These are phyloP conservation scores for Coccyzus lansbergi DNA, from an alignment of 2,797 vertebrate genomes.

Conservation along the genomic window DNA sequence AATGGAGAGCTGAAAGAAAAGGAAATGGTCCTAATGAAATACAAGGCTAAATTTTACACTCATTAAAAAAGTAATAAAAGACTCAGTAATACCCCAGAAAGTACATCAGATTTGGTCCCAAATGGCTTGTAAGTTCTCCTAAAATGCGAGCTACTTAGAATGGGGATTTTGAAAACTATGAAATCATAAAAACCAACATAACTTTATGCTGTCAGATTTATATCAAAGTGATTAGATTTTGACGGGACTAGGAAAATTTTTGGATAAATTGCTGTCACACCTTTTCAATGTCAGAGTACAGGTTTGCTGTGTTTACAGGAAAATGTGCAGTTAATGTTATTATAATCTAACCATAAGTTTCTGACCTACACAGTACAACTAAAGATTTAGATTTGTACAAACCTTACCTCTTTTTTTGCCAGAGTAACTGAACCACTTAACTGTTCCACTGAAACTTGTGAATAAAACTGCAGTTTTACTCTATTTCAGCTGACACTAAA, in stretches of 20 bases:
- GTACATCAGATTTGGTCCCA: not conserved
- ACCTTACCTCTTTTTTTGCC: not conserved
- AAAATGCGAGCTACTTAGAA: not conserved
- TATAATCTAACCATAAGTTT: not conserved
- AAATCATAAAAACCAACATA: not conserved
- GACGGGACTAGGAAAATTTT: not conserved
- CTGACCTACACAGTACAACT: not conserved
- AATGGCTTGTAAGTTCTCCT: not conserved
- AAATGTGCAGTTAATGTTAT: constrained; percentile 7
- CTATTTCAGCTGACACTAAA: constrained; percentile 10
- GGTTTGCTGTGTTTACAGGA: not conserved
- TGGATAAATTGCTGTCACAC: not conserved
- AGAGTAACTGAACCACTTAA: not conserved
- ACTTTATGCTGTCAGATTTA: not conserved
- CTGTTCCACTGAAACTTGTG: not conserved
- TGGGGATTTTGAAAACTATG: constrained; percentile 23
- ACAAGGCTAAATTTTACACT: not conserved
- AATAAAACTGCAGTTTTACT: constrained; percentile 6
- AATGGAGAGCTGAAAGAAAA: not conserved
- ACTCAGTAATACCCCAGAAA: not conserved
- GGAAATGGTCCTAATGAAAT: not conserved
- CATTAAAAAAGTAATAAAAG: not conserved
- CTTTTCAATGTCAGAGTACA: constrained; percentile 2
- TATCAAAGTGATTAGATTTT: not conserved
- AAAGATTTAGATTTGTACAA: not conserved